A percentile compares a stretch with the other conserved stretches of the same genome.
These are phyloP conservation scores for Atrina japonica DNA, from an alignment of 2,888 invertebrate species.

Conservation along the genomic window DNA sequence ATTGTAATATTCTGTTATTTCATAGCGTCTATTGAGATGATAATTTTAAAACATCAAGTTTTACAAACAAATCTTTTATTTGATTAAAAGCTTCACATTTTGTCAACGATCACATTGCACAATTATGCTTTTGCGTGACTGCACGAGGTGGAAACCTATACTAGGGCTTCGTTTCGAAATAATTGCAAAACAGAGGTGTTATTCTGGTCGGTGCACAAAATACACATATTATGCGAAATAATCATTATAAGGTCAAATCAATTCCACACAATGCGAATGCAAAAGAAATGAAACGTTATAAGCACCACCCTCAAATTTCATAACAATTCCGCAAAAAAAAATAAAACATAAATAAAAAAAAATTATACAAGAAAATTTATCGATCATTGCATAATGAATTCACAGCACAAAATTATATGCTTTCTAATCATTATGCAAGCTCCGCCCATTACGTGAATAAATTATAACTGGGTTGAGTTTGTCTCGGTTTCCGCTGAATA, in stretches of 20 bases:
- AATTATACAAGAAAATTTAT: too few relatives aligned
- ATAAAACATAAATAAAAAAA: too few relatives aligned
- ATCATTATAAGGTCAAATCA: slow-evolving; percentile 33
- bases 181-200: slow-evolving; percentile 31
- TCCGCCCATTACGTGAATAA: slow-evolving; percentile 3
- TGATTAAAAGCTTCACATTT: slow-evolving; percentile 12
- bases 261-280: background rate
- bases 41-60: too few relatives aligned
- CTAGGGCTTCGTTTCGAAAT: slow-evolving; percentile 4
- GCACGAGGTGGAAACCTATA: slow-evolving; percentile 14
- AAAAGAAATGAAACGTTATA: background rate
- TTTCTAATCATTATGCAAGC: slow-evolving; percentile 13
- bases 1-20: background rate
- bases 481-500: background rate
- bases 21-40: background rate
- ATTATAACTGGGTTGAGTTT: too few relatives aligned
- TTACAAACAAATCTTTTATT: background rate
- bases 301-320: background rate
- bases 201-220: slow-evolving; percentile 33
- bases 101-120: slow-evolving; percentile 16
- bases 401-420: too few relatives aligned
- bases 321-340: too few relatives aligned
- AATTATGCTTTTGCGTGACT: slow-evolving; percentile 23
- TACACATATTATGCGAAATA: slow-evolving; percentile 26
- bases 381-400: too few relatives aligned